Evolutionary conservation across 2,113 vertebrate genomes (phyloP), one percentile per base, ranked within the genome.

Genomic region (Malurus alboscapulatus): DNA sequence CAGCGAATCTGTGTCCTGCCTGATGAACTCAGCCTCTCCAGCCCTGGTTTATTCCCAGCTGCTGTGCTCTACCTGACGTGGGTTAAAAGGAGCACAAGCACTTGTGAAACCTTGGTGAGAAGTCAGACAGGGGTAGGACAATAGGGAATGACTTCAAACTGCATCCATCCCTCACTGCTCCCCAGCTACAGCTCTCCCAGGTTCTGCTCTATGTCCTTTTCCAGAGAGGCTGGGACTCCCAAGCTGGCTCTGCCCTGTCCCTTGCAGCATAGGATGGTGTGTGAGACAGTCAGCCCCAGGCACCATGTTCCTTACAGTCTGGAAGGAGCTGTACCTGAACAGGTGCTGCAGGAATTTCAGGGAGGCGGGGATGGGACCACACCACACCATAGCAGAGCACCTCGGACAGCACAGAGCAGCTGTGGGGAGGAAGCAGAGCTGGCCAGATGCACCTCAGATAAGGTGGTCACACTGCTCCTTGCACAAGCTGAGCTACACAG

Each of bases 341-440:
- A 98, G 95, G 93, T 98, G 96, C 98, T 98, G 97, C 84, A 97
- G 78, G 92, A 98, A 96, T 36, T 92, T 96, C 96, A 94, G 84
- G 13, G 93, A 84, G 59, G 73, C 3, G 1, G 96, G 94, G 90
- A 66, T 86, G 40, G 77, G 94, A 97, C 98, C 98, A 98, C 84
- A 98, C 85, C 96, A 98, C 34, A 58, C 97, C 82, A 65, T 97
- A 97, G 89, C 92, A 97, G 68, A 97, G 76, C 57, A 98, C 90
- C 9, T 65, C 93, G 7, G 98, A 82, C 0, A 98, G 98, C 65
- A 88, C 95, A 78, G 98, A 98, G 48, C 32, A 53, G 97, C 74
- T 97, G 97, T 97, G 83, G 26, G 59, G 84, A 73, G 57, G 76
- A 91, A 87, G 58, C 19, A 48, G 58, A 62, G 48, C 24, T 48